Conservation (phyloP, 1,140 invertebrate genomes). For the Lithobius niger region DNA sequence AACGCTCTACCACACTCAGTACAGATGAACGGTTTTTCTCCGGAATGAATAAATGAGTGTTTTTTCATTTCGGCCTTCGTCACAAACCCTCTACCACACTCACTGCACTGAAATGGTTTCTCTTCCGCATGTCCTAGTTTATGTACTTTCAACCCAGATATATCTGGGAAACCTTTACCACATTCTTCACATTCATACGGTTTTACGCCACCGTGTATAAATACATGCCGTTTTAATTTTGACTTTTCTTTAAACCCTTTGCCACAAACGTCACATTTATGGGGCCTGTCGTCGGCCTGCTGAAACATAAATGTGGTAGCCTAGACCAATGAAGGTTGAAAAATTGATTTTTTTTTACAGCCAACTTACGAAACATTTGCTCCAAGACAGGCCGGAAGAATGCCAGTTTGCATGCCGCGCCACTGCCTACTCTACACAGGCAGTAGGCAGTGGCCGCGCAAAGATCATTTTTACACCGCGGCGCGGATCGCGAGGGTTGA, state of each 20-base stretch:
- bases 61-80: conserved; percentile 16
- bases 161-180: conserved; percentile 9
- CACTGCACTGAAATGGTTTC: conserved; percentile 39
- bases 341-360: too few relatives aligned
- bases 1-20: conserved; percentile 40
- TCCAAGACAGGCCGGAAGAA: too few relatives aligned
- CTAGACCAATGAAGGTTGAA: too few relatives aligned
- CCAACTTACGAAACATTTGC: too few relatives aligned
- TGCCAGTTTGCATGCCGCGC: too few relatives aligned
- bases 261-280: conserved; percentile 38
- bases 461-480: too few relatives aligned
- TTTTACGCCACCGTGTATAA: background rate
- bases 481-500: too few relatives aligned
- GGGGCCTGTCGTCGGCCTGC: conserved; percentile 43
- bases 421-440: too few relatives aligned
- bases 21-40: conserved; percentile 38
- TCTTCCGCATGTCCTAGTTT: conserved; percentile 38
- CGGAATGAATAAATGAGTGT: conserved; percentile 15
- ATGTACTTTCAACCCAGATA: conserved; percentile 26
- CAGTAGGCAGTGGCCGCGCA: too few relatives aligned
- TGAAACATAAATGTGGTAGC: too few relatives aligned
- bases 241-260: conserved; percentile 33
- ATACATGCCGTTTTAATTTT: background rate
- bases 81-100: conserved; percentile 40
- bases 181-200: conserved; percentile 14